These are phyloP conservation scores for Ondatra zibethicus DNA, from an alignment of 2,113 vertebrate genomes.

Conservation along the genomic window DNA sequence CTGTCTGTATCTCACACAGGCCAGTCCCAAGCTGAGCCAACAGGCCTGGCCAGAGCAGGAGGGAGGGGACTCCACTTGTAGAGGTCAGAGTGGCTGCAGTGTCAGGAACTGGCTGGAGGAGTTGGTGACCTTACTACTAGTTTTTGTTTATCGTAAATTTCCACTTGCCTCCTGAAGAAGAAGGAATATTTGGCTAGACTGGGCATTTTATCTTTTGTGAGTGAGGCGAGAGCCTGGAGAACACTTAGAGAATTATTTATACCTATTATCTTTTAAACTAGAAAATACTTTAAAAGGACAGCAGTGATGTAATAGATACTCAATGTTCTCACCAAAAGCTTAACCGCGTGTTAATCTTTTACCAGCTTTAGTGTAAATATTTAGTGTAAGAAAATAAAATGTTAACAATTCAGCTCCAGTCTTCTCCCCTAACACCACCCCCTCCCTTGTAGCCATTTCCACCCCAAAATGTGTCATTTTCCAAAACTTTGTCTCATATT, in stretches of 20 bases:
- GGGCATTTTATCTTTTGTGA: slow-evolving; percentile 36
- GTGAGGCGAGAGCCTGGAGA: not conserved
- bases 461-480: not conserved
- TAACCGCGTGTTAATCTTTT: not conserved
- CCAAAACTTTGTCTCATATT: not conserved
- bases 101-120: slow-evolving; percentile 30
- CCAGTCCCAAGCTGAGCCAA: not conserved
- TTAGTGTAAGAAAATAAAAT: slow-evolving; percentile 46
- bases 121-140: not conserved
- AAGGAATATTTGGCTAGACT: slow-evolving; percentile 11
- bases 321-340: not conserved
- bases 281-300: slow-evolving; percentile 16
- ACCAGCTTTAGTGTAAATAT: slow-evolving; percentile 17
- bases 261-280: not conserved
- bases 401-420: not conserved
- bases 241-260: not conserved
- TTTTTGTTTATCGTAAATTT: slow-evolving; percentile 49
- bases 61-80: not conserved
- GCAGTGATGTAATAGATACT: not conserved
- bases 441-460: not conserved
- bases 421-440: not conserved
- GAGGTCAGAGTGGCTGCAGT: not conserved
- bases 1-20: not conserved
- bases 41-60: not conserved
- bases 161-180: not conserved